These are phyloP conservation scores for Gallirallus australis DNA, from an alignment of 2,797 vertebrate species.

Conservation along the genomic window DNA sequence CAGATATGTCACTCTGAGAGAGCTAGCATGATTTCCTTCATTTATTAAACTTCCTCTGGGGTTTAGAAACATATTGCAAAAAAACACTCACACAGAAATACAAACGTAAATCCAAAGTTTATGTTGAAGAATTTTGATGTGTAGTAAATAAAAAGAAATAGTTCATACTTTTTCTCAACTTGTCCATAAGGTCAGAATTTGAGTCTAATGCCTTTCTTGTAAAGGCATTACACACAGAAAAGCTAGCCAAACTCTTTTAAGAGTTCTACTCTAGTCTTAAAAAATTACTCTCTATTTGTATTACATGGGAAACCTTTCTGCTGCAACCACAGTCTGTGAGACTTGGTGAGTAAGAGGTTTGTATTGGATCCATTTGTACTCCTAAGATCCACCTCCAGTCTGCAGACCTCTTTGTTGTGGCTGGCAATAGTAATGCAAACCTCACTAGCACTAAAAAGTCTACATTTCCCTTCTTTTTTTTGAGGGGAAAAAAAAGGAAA, in stretches of 20 bases:
- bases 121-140: background rate
- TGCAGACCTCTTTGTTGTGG: background rate
- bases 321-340: background rate
- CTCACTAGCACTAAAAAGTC: background rate
- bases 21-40: background rate
- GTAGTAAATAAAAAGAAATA: background rate
- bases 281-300: background rate
- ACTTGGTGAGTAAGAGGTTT: background rate
- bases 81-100: background rate
- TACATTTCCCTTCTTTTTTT: background rate
- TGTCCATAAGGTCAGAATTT: background rate
- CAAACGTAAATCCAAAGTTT: background rate
- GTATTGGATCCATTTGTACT: background rate
- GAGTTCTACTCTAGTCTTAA: background rate
- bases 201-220: background rate
- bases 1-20: background rate
- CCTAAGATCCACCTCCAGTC: background rate
- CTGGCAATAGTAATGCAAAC: background rate
- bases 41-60: background rate
- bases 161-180: background rate
- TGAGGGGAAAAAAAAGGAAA: background rate
- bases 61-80: background rate
- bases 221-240: background rate
- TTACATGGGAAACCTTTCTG: background rate
- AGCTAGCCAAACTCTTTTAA: background rate